These are phyloP conservation scores for Mimas tiliae DNA, from an alignment of 2,888 invertebrate species.

Conservation along the genomic window DNA sequence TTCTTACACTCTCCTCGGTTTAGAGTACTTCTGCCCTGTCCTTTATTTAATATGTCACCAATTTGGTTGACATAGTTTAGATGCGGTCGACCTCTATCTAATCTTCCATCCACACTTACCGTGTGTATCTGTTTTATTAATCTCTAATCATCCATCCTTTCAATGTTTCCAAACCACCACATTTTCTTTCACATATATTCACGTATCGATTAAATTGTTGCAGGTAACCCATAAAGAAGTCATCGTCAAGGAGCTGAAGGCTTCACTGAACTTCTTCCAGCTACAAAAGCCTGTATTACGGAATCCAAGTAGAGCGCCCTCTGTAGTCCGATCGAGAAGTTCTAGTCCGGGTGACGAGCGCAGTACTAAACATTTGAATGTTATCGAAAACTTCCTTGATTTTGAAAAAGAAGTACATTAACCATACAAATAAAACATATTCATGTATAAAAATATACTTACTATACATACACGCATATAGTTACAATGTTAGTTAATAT, in stretches of 20 bases:
- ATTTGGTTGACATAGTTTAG: too few species aligned
- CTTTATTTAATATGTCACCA: too few species aligned
- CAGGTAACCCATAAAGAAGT: slow-evolving; percentile 85
- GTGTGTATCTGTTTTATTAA: too few species aligned
- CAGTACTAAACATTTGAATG: slow-evolving; percentile 46
- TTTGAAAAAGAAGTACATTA: slow-evolving; percentile 55
- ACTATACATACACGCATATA: slow-evolving; percentile 24
- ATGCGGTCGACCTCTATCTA: too few species aligned
- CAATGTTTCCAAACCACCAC: too few species aligned
- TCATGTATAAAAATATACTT: too few species aligned
- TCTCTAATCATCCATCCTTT: too few species aligned
- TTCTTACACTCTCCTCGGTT: too few species aligned
- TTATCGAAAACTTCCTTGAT: slow-evolving; percentile 66
- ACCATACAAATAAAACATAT: background rate
- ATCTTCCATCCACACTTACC: too few species aligned
- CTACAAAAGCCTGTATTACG: slow-evolving; percentile 73
- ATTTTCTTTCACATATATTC: too few species aligned
- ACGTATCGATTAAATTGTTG: slow-evolving; percentile 12
- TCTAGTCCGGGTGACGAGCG: slow-evolving; percentile 38
- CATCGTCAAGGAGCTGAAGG: slow-evolving; percentile 78
- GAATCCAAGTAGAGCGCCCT: slow-evolving; percentile 72
- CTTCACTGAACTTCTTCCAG: slow-evolving; percentile 74
- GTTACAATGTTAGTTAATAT: slow-evolving; percentile 27
- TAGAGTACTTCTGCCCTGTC: too few species aligned
- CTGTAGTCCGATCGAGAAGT: slow-evolving; percentile 53